Percentiles rank a stretch among this genome's conserved stretches.
phyloP scores from a whole-genome alignment of 2,888 invertebrate genomes.

The Adelognathus sp. region DNA sequence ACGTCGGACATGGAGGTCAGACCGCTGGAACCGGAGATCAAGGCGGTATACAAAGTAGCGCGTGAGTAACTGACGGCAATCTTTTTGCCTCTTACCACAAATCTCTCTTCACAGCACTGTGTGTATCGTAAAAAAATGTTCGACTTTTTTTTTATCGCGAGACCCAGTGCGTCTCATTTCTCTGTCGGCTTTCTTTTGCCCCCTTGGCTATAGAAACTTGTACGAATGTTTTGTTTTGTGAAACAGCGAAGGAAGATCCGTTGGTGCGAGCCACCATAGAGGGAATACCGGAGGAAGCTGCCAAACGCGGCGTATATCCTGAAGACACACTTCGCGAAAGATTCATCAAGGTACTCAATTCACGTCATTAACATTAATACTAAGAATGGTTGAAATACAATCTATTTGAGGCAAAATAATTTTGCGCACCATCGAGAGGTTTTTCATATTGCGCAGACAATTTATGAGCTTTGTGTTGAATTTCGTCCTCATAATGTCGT shows the following conservation, averaged over 20 bases:
- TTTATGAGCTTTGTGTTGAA: too few relatives aligned
- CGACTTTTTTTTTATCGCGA: too few relatives aligned
- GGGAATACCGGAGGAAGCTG: slow-evolving; percentile 90
- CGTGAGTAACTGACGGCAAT: slow-evolving; percentile 82
- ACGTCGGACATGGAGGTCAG: slow-evolving; percentile 84
- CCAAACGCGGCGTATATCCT: slow-evolving; percentile 92
- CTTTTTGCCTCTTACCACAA: not conserved
- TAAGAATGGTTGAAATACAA: too few relatives aligned
- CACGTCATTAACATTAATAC: not conserved
- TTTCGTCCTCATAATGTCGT: too few relatives aligned
- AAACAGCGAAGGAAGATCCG: slow-evolving; percentile 87
- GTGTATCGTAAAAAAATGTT: not conserved
- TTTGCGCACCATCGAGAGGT: too few relatives aligned
- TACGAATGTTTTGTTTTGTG: slow-evolving; percentile 3
- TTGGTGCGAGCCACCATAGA: slow-evolving; percentile 90
- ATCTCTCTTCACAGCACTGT: not conserved
- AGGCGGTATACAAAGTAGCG: slow-evolving; percentile 88
- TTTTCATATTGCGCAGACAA: too few relatives aligned
- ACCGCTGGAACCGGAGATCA: slow-evolving; percentile 87
- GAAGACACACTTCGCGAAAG: slow-evolving; percentile 93
- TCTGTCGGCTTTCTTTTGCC: not conserved
- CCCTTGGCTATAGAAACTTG: not conserved
- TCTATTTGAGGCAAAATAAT: too few relatives aligned
- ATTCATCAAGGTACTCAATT: slow-evolving; percentile 86
- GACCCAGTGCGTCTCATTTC: too few relatives aligned